These are phyloP conservation scores for Pollachius pollachius DNA, from an alignment of 2,113 vertebrate genomes.

Conservation along the genomic window DNA sequence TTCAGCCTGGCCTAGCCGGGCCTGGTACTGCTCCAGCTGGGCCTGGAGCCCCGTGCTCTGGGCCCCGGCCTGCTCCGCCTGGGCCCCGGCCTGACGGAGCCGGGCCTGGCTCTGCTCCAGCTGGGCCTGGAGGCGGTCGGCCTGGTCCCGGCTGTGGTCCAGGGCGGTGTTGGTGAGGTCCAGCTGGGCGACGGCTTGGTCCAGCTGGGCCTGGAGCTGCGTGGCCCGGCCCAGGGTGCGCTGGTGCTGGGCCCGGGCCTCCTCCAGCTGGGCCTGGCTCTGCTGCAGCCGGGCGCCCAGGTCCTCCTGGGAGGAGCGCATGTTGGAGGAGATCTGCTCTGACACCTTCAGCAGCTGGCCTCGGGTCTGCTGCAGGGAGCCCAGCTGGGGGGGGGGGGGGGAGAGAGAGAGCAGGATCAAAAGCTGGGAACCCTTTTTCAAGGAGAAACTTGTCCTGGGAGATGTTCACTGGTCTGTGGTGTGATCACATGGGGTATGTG, in stretches of 20 bases:
- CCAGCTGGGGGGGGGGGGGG: slow-evolving; percentile 51
- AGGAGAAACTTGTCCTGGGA: too few relatives aligned
- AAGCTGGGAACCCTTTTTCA: too few relatives aligned
- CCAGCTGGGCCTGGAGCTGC: slow-evolving; percentile 71
- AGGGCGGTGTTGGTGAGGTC: slow-evolving; percentile 16
- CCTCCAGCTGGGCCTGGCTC: slow-evolving; percentile 58
- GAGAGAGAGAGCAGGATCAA: background rate
- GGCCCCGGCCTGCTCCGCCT: slow-evolving; percentile 41
- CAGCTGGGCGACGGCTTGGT: slow-evolving; percentile 63
- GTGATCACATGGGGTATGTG: too few relatives aligned
- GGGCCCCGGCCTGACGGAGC: slow-evolving; percentile 49
- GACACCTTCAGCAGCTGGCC: slow-evolving; percentile 75
- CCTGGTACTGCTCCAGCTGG: slow-evolving; percentile 69
- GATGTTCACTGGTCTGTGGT: too few relatives aligned
- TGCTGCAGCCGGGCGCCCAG: slow-evolving; percentile 73
- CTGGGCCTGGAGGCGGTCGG: slow-evolving; percentile 45
- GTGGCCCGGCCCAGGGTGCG: slow-evolving; percentile 49
- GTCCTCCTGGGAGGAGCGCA: slow-evolving; percentile 77
- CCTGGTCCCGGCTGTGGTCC: slow-evolving; percentile 14
- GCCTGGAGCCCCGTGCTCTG: slow-evolving; percentile 41
- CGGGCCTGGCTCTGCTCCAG: slow-evolving; percentile 71
- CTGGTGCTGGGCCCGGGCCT: slow-evolving; percentile 10
- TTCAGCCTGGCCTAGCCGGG: slow-evolving; percentile 61
- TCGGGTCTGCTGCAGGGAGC: slow-evolving; percentile 69
- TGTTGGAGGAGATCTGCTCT: slow-evolving; percentile 70